These are phyloP conservation scores for Bradynema listronoti DNA, from an alignment of 1,140 invertebrate species.

Conservation along the genomic window DNA sequence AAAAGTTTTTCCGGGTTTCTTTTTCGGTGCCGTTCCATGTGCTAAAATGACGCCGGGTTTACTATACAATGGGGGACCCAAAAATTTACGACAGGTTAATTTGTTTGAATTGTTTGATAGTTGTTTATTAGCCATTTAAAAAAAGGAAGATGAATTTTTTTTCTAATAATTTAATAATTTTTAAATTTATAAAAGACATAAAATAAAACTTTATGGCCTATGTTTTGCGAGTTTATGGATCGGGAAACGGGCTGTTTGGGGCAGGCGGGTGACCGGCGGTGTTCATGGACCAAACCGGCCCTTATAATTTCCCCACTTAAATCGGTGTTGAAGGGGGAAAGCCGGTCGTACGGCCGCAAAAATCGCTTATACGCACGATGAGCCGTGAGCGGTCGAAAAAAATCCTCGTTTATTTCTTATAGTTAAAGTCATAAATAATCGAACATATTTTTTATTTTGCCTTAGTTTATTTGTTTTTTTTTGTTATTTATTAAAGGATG, in stretches of 20 bases:
- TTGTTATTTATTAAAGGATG: too few species aligned
- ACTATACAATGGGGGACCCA: slow-evolving; percentile 59
- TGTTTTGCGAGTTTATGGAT: slow-evolving; percentile 50
- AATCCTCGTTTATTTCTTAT: too few species aligned
- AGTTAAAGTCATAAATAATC: too few species aligned
- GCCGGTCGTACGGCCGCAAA: slow-evolving; percentile 50
- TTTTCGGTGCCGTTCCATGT: slow-evolving; percentile 39
- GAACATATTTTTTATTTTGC: too few species aligned
- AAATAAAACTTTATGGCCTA: slow-evolving; percentile 33
- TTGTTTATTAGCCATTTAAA: too few species aligned
- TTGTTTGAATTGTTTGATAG: too few species aligned
- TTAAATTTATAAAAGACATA: too few species aligned
- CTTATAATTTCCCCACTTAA: slow-evolving; percentile 58
- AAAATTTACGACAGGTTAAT: slow-evolving; percentile 51
- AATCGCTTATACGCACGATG: slow-evolving; percentile 27
- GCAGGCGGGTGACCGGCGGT: slow-evolving; percentile 59
- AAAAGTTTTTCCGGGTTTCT: slow-evolving; percentile 50
- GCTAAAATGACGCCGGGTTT: slow-evolving; percentile 56
- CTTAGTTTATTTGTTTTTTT: too few species aligned
- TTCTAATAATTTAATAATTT: too few species aligned
- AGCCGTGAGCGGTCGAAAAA: too few species aligned
- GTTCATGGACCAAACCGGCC: slow-evolving; percentile 58
- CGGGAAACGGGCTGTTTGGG: slow-evolving; percentile 54
- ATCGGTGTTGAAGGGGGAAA: slow-evolving; percentile 59
- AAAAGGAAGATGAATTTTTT: too few species aligned